Evolutionary conservation across 2,888 invertebrate species (phyloP), one percentile per base, ranked within the genome.

Genomic region (Yponomeuta cagnagella): DNA sequence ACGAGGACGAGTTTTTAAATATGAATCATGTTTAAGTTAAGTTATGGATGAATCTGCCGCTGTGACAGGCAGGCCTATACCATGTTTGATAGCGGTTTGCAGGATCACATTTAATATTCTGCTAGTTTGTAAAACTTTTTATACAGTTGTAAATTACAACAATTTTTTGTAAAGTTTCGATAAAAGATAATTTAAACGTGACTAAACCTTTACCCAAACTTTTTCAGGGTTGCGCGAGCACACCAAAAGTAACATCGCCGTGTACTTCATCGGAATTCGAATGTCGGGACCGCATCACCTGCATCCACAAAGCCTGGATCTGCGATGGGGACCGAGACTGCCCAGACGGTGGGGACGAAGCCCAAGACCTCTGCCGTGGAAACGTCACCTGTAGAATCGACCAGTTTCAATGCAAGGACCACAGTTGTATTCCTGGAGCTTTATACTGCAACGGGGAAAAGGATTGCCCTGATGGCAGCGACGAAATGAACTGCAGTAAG

Each of bases 291-390:
- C 94, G 94, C 66, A 92, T 96, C 77, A 96, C 96, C 1, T 97
- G 97, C 82, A 94, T 97, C 64, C 96, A 96, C 80, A 94, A 93
- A 73, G 94, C 93, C 37, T 97, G 97, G 97, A 92, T 97, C 12
- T 97, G 97, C 81, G 97, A 97, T 78, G 97, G 96, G 1, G 96
- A 96, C 76, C 93, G 92, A 68, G 97, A 97, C 83, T 98, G 97
- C 79, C 95, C 96, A 0, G 95, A 96, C 79, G 97, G 96, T 48
- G 95, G 95, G 0, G 97, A 97, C 81, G 97, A 97, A 84, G 92
- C 94, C 0, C 90, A 93, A 0, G 93, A 93, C 70, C 80, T 92
- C 68, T 93, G 94, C 78, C 95, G 96, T 76, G 94, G 93, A 68
- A 96, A 95, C 79, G 88, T 95, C 77, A 96, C 96, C 43, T 98